These are phyloP conservation scores for Luffia ferchaultella DNA, from an alignment of 2,888 invertebrate species.

Conservation along the genomic window DNA sequence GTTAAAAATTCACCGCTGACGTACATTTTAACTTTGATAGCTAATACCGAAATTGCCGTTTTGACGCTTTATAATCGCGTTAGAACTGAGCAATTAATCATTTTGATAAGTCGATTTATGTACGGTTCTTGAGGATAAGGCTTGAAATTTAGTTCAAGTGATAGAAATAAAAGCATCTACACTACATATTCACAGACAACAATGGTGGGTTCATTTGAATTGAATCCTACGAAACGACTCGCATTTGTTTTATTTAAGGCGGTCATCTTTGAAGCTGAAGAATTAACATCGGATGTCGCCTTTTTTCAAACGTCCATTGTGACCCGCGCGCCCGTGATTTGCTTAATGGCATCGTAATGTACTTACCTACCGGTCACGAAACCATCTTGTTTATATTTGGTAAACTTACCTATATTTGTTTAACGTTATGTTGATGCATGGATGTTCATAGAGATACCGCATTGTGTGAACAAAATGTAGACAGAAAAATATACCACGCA, in stretches of 20 bases:
- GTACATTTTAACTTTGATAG: background rate
- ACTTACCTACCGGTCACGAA: too few relatives aligned
- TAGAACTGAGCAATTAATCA: slow-evolving; percentile 2
- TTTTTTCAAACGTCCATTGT: slow-evolving; percentile 2
- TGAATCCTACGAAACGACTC: slow-evolving; percentile 32
- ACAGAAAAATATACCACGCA: too few relatives aligned
- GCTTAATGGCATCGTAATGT: background rate
- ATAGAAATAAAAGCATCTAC: slow-evolving; percentile 1
- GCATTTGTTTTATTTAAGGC: slow-evolving; percentile 13
- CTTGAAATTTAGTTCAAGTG: background rate
- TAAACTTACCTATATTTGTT: too few relatives aligned
- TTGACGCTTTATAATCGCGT: background rate
- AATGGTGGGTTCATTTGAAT: slow-evolving; percentile 51
- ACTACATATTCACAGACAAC: slow-evolving; percentile 37
- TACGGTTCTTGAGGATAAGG: background rate
- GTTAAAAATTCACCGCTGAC: background rate
- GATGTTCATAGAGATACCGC: too few relatives aligned
- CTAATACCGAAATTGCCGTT: background rate
- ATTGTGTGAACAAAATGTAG: too few relatives aligned
- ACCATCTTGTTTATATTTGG: too few relatives aligned
- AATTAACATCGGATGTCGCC: slow-evolving; percentile 2
- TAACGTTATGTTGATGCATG: too few relatives aligned
- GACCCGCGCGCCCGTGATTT: background rate
- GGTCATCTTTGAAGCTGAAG: slow-evolving; percentile 3
- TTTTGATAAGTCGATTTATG: slow-evolving; percentile 1